A percentile compares a stretch with the other conserved stretches of the same genome.
Evolutionary conservation across 2,888 invertebrate species (phyloP).

Genomic region (Limenitis camilla): DNA sequence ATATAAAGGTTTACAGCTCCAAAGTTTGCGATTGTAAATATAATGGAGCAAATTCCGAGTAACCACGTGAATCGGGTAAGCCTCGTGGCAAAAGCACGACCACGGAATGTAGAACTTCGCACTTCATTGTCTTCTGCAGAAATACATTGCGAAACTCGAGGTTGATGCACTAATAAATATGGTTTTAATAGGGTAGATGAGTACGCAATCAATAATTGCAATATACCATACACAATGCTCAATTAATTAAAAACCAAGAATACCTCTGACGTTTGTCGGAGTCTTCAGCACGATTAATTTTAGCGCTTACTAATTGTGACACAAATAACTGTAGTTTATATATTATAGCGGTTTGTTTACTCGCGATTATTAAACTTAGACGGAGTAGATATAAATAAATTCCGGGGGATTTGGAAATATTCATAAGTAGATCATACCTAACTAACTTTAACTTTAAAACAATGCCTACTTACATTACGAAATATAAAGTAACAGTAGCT

Average conservation of each 20-base stretch:
- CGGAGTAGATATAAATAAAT: neutral
- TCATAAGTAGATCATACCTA: neutral
- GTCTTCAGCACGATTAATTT: conserved; percentile 9
- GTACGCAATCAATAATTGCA: neutral
- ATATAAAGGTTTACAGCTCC: conserved; percentile 48
- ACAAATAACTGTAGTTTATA: conserved; percentile 7
- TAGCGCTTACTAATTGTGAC: conserved; percentile 25
- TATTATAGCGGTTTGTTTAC: conserved; percentile 10
- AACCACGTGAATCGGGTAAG: conserved; percentile 63
- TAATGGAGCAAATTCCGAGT: conserved; percentile 47
- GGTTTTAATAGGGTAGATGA: neutral
- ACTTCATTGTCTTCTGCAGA: conserved; percentile 4
- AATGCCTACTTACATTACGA: too few species aligned
- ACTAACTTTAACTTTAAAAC: too few species aligned
- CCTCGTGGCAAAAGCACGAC: conserved; percentile 35
- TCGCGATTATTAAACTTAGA: conserved; percentile 9
- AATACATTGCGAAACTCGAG: neutral
- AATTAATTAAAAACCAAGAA: neutral
- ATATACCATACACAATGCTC: neutral
- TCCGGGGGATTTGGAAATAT: neutral
- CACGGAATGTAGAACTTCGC: conserved; percentile 8
- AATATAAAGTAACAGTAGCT: too few species aligned
- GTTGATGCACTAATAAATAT: neutral
- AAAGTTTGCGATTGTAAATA: conserved; percentile 41
- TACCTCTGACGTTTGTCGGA: neutral